These are phyloP conservation scores for Heliconius ismenius DNA, from an alignment of 2,888 invertebrate genomes.

Conservation along the genomic window DNA sequence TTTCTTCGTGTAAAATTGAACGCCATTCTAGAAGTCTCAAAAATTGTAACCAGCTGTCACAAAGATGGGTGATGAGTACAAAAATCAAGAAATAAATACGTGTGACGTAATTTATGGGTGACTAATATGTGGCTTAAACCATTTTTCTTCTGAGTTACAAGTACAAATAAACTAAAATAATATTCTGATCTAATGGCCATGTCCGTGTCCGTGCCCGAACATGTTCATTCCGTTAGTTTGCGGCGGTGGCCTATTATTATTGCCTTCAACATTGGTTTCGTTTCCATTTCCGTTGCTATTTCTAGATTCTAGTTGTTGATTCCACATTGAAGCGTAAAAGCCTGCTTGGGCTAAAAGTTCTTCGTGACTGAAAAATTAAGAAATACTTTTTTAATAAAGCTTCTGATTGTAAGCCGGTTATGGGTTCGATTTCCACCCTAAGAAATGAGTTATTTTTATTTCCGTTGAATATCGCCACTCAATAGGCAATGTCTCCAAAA, in stretches of 20 bases:
- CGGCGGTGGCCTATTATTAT: constrained; percentile 44
- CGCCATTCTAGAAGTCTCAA: no score
- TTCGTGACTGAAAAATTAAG: constrained; percentile 84
- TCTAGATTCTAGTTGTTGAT: constrained; percentile 88
- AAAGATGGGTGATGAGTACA: neutral
- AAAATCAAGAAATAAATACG: neutral
- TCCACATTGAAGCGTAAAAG: constrained; percentile 96
- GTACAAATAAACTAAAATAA: neutral
- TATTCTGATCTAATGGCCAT: constrained; percentile 44
- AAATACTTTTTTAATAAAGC: neutral
- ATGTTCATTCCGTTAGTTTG: constrained; percentile 48
- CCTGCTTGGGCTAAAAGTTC: constrained; percentile 86
- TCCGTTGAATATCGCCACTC: neutral
- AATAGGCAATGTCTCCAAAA: neutral
- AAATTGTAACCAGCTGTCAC: no score
- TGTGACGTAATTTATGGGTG: neutral
- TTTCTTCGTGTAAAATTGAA: neutral
- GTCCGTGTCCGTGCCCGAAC: constrained; percentile 53
- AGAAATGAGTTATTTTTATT: neutral
- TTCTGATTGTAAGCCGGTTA: no score
- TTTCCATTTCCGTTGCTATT: constrained; percentile 56
- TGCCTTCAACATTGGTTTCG: constrained; percentile 49
- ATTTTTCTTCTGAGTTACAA: neutral
- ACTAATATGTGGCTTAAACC: neutral
- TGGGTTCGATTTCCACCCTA: neutral